Evolutionary conservation across 2,797 vertebrate species (phyloP), one percentile per base, ranked within the genome.

Genomic region (Aselliscus stoliczkanus): DNA sequence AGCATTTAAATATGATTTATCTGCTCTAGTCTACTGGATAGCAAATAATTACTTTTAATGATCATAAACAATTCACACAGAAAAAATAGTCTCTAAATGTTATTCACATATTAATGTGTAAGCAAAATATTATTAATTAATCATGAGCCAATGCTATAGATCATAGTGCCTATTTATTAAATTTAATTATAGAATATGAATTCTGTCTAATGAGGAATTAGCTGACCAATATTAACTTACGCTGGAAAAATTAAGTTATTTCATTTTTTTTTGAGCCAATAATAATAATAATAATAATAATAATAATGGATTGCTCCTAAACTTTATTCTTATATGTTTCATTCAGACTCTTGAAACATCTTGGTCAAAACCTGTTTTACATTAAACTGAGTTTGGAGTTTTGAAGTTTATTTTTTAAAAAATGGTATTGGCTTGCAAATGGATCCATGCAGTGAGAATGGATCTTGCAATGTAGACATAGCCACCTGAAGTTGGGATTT

Each of bases 41-140:
- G 65, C 15, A 80, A 91, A 94, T 65, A 83, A 85, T 95, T 90
- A 73, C 67, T 95, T 96, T 91, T 90, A 93, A 81, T 83, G 15
- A 75, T 34, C 13, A 54, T 69, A 96, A 83, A 95, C 12, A 42
- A 88, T 92, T 54, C 52, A 64, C 25, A 64, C 15, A 60, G 90
- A 87, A 94, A 37, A 82, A 84, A 34, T 9, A 56, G 29, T 85
- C 67, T 86, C 18, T 89, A 94, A 96, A 85, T 93, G 67, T 93
- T 92, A 79, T 89, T 90, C 82, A 93, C 39, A 85, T 56, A 75
- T 50, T 80, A 95, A 67, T 34, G 20, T 37, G 21, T 29, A 13
- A 42, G 58, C 69, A 64, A 50, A 81, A 81, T 17, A 44, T 83
- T 80, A 54, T 73, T 96, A 79, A 80, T 93, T 96, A 90, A 65